Conservation (phyloP, 1,140 invertebrate species). For the Grapholita molesta region DNA sequence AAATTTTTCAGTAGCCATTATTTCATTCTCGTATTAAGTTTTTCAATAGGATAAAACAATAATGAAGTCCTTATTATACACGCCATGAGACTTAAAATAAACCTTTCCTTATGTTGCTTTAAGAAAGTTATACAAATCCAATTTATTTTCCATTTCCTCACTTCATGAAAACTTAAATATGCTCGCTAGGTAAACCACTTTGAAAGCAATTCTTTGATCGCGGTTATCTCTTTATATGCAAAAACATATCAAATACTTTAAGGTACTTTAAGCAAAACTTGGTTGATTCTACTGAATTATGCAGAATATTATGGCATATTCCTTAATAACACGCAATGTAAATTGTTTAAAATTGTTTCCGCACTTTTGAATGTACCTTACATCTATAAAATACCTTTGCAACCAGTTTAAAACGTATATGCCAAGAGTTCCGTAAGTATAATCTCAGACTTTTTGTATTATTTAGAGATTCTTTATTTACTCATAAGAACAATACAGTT, state of each 20-base stretch:
- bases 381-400: too few species aligned
- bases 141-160: constrained; percentile 78
- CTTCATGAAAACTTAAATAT: constrained; percentile 77
- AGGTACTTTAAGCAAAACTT: background rate
- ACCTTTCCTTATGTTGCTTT: constrained; percentile 62
- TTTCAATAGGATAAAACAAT: constrained; percentile 39
- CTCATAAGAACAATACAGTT: too few species aligned
- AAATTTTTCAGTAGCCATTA: too few species aligned
- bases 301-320: background rate
- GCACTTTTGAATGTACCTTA: too few species aligned
- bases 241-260: constrained; percentile 69
- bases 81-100: constrained; percentile 61
- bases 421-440: too few species aligned
- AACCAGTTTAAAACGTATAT: too few species aligned
- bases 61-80: constrained; percentile 51
- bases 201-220: constrained; percentile 74
- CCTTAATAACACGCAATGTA: too few species aligned
- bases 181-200: constrained; percentile 73
- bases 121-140: constrained; percentile 75
- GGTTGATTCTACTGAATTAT: background rate
- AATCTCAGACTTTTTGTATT: too few species aligned
- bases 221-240: constrained; percentile 72
- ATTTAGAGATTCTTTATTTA: too few species aligned
- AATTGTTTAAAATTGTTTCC: too few species aligned
- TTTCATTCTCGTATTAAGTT: too few species aligned